These are phyloP conservation scores for Acrocephalus kingi DNA, from an alignment of 2,113 vertebrate genomes.

Conservation along the genomic window DNA sequence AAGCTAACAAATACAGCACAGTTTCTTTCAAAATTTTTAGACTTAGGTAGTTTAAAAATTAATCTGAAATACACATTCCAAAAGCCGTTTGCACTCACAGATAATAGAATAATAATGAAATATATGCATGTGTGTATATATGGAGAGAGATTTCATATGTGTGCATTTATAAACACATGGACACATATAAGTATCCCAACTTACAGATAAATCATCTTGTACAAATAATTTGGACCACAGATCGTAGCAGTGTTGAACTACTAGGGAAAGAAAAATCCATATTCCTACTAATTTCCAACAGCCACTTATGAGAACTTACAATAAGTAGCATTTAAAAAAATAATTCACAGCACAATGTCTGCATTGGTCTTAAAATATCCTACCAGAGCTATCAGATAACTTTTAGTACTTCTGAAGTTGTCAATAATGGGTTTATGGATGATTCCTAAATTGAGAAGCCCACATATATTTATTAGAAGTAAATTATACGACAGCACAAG, in stretches of 20 bases:
- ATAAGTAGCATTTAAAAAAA: not conserved
- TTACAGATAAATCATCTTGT: not conserved
- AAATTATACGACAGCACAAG: not conserved
- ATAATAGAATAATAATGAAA: not conserved
- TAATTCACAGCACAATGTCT: accelerated
- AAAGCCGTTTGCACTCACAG: not conserved
- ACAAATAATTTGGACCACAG: not conserved
- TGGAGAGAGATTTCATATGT: too few species aligned
- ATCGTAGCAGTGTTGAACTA: not conserved
- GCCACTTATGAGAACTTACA: not conserved
- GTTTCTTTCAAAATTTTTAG: not conserved
- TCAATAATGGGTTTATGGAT: not conserved
- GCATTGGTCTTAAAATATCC: not conserved
- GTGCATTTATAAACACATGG: not conserved
- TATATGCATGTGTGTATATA: not conserved
- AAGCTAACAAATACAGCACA: not conserved
- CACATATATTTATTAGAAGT: not conserved
- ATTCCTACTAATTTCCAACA: not conserved
- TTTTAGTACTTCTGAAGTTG: not conserved
- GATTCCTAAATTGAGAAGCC: not conserved
- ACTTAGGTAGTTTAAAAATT: not conserved
- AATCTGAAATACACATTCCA: not conserved
- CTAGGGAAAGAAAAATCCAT: not conserved
- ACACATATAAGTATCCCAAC: not conserved
- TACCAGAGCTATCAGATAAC: not conserved